Conservation (phyloP, 2,113 vertebrate genomes). For the Probosciger aterrimus region DNA sequence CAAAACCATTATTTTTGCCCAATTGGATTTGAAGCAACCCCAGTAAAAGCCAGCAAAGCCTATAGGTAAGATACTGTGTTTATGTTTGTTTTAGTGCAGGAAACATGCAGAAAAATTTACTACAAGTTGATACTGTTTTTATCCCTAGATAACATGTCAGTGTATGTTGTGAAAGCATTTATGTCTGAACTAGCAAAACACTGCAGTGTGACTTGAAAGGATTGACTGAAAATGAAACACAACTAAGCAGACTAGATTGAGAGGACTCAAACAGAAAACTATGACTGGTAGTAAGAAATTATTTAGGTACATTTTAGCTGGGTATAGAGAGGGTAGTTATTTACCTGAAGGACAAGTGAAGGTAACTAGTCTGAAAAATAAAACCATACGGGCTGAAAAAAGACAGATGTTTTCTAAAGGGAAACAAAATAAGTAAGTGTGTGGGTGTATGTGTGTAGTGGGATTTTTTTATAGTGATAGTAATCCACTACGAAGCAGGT, state of each 20-base stretch:
- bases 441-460: neutral
- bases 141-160: neutral
- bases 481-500: neutral
- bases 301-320: neutral
- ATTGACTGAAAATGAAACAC: neutral
- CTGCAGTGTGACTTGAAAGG: neutral
- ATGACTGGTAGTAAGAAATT: neutral
- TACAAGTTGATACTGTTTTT: neutral
- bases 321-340: neutral
- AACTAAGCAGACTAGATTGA: neutral
- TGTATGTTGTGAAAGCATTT: neutral
- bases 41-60: constrained; percentile 91
- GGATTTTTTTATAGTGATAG: neutral
- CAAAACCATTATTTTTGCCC: constrained; percentile 99
- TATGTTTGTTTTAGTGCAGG: neutral
- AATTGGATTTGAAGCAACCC: constrained; percentile 96
- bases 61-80: constrained; percentile 82
- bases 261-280: neutral
- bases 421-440: neutral
- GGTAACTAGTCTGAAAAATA: neutral
- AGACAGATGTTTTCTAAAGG: neutral
- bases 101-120: neutral
- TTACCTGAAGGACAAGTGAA: neutral
- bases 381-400: neutral
- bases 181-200: neutral